Percentiles rank a stretch among this genome's conserved stretches.
phyloP scores from a whole-genome alignment of 2,888 invertebrate genomes.

The Coleophora deauratella region DNA sequence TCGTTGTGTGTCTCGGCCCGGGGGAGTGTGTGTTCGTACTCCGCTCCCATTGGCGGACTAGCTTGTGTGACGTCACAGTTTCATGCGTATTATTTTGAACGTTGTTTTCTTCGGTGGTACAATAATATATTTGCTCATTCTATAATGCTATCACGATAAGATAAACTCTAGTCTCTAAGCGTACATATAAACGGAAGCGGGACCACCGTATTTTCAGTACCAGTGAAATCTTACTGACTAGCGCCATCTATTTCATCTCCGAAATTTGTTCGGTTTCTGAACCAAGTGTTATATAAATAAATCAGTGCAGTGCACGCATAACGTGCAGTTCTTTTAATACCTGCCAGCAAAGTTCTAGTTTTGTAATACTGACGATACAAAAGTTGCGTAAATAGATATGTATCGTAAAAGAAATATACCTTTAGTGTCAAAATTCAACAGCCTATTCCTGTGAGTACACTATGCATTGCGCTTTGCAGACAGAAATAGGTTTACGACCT shows the following conservation, averaged over 20 bases:
- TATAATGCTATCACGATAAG: constrained; percentile 47
- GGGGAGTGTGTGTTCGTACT: constrained; percentile 50
- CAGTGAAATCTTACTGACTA: constrained; percentile 16
- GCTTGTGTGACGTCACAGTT: constrained; percentile 42
- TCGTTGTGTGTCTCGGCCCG: constrained; percentile 21
- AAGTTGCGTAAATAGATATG: too few relatives aligned
- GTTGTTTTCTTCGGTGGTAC: constrained; percentile 18
- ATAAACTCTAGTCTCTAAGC: constrained; percentile 29
- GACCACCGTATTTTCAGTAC: constrained; percentile 29
- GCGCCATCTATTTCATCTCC: constrained; percentile 25
- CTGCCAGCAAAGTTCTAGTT: too few relatives aligned
- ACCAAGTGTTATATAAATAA: constrained; percentile 27
- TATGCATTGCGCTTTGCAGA: not conserved
- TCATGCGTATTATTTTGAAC: constrained; percentile 46
- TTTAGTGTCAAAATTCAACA: constrained; percentile 47
- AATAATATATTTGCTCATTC: constrained; percentile 21
- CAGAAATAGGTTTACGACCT: too few relatives aligned
- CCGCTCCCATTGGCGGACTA: constrained; percentile 38
- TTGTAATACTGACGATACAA: too few relatives aligned
- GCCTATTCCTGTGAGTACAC: constrained; percentile 46
- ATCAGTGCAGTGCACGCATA: constrained; percentile 18
- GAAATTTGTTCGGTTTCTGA: constrained; percentile 13
- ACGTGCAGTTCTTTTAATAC: too few relatives aligned
- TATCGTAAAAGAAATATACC: constrained; percentile 44
- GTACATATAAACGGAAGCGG: constrained; percentile 37